Evolutionary conservation across 2,797 vertebrate genomes (phyloP), one percentile per base, ranked within the genome.

Genomic region (Acanthopagrus latus): DNA sequence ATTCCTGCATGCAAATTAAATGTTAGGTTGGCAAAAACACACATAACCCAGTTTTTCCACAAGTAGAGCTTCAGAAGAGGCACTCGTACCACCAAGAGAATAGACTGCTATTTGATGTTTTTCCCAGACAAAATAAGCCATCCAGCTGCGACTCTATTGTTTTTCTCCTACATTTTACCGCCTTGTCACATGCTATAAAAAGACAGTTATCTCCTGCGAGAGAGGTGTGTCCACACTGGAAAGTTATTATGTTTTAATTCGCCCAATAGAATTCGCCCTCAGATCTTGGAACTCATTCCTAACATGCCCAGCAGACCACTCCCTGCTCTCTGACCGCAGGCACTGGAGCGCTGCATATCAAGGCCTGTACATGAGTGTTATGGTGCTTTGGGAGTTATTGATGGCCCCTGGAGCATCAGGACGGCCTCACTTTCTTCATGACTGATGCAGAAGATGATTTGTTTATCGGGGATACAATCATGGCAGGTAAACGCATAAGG

Each of bases 321-420:
- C 84, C 79, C 84, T 86, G 78, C 67, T 77, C 54, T 80, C 27
- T 65, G 78, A 85, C 84, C 56, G 47, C 69, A 84, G 64, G 74
- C 51, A 18, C 17, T 17, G 47, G 29, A 62, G 62, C 71, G 14
- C 47, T 75, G 71, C 77, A 79, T 54, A 62, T 80, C 72, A 76
- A 46, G 57, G 55, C 57, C 66, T 74, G 27, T 60, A 23, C 73
- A 33, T 75, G 64, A 41, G 63, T 64, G 46, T 77, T 51, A 46
- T 20, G 23, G 29, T 60, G 54, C 54, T 65, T 21, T 44, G n/a
- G 63, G 21, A 80, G 58, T 38, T 64, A 20, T 29, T 20, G 4
- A 38, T 21, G 25, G 43, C 27, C 71, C 14, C 7, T 59, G n/a
- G 27, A 71, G 41, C 63, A 21, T 64, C 58, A 72, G 47, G 27